Percentiles rank a stretch among this genome's conserved stretches.
phyloP scores from a whole-genome alignment of 2,888 invertebrate genomes.

The Cryptocephalus primarius region DNA sequence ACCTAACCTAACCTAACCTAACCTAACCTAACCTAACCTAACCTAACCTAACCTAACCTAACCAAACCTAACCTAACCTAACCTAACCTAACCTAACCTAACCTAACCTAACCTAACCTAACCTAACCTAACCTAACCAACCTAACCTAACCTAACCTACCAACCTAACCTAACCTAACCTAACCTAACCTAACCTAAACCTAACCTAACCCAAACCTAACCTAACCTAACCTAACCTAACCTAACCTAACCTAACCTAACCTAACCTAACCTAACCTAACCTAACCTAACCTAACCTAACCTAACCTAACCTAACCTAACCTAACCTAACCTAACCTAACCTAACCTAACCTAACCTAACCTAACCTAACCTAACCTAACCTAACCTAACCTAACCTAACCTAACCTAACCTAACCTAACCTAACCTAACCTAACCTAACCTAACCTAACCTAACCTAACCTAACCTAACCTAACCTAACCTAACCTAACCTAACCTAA shows the following conservation, averaged over 20 bases:
- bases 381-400: constrained; percentile 14
- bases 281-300: constrained; percentile 15
- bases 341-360: constrained; percentile 13
- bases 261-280: constrained; percentile 13
- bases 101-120: constrained; percentile 13
- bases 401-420: constrained; percentile 13
- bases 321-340: constrained; percentile 13
- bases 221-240: constrained; percentile 13
- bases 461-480: constrained; percentile 13
- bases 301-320: constrained; percentile 14
- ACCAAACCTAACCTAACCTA: constrained; percentile 13
- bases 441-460: constrained; percentile 13
- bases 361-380: constrained; percentile 14
- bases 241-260: constrained; percentile 10
- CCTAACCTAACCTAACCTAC: constrained; percentile 10
- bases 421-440: constrained; percentile 13
- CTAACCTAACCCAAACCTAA: constrained; percentile 11
- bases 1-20: constrained; percentile 5
- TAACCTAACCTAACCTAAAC: constrained; percentile 13
- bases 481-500: constrained; percentile 14
- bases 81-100: constrained; percentile 13
- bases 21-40: constrained; percentile 7
- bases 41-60: constrained; percentile 13
- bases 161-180: constrained; percentile 10
- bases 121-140: too few relatives aligned